Conservation (phyloP, 2,113 vertebrate species). For the Esox niger region DNA sequence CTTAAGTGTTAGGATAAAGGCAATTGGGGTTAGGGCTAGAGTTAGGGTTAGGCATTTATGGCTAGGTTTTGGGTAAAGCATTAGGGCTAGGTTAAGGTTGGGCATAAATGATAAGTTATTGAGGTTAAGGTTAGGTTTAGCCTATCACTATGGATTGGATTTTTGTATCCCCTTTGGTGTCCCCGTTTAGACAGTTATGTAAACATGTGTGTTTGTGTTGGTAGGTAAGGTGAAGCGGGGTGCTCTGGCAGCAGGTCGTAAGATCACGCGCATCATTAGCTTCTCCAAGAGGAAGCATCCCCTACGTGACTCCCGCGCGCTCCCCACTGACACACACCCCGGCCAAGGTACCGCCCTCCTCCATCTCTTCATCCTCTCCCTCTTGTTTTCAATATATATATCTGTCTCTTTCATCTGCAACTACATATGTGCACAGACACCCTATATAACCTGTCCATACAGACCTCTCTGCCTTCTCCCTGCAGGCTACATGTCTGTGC, state of each 20-base stretch:
- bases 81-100: no score
- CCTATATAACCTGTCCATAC: neutral
- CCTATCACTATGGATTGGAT: no score
- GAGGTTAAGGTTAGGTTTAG: no score
- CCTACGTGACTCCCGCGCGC: conserved; percentile 69
- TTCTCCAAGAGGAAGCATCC: conserved; percentile 93
- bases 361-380: neutral
- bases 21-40: no score
- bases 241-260: conserved; percentile 87
- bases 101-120: no score
- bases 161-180: no score
- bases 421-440: no score
- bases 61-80: no score
- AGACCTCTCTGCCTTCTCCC: neutral
- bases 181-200: neutral
- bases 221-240: conserved; percentile 87
- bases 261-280: conserved; percentile 95
- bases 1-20: no score
- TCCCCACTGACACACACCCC: conserved; percentile 76
- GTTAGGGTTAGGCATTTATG: no score
- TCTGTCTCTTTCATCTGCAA: neutral
- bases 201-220: neutral
- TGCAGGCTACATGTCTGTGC: conserved; percentile 83
- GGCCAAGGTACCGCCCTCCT: conserved; percentile 77
- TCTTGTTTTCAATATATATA: neutral